Evolutionary conservation across 2,797 vertebrate genomes (phyloP).

Genomic region (Chiloscyllium punctatum): DNA sequence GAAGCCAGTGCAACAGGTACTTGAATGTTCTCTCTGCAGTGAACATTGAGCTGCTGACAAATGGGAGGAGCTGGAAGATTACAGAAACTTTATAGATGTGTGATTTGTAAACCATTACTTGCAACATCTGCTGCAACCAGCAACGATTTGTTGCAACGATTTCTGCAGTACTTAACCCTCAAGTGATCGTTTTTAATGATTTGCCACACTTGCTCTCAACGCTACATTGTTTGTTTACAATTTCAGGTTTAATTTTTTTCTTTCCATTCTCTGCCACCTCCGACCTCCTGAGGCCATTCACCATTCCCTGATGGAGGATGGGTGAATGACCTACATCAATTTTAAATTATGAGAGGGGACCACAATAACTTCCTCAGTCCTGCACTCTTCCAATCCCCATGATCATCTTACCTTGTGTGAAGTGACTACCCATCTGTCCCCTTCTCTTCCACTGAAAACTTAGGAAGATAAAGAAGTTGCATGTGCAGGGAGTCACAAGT

Average conservation of each 20-base stretch:
- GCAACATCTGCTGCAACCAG: background rate
- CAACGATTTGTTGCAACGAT: background rate
- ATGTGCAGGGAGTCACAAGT: background rate
- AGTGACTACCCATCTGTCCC: background rate
- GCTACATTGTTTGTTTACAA: background rate
- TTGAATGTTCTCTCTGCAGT: slow-evolving; percentile 21
- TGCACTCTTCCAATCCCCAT: background rate
- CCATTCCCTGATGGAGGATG: background rate
- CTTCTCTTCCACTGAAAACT: background rate
- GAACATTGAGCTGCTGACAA: background rate
- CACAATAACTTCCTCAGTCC: background rate
- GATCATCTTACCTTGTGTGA: background rate
- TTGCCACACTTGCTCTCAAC: too few species aligned
- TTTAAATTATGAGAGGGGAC: background rate
- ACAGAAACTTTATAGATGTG: background rate
- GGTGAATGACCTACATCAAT: background rate
- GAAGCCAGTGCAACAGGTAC: slow-evolving; percentile 78
- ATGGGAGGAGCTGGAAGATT: background rate
- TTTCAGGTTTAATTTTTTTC: background rate
- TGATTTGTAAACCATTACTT: background rate
- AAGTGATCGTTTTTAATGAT: background rate
- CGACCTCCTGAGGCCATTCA: background rate
- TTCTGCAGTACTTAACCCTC: background rate
- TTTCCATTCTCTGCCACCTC: background rate
- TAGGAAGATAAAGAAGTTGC: background rate